Base-by-base conservation (phyloP, 2,888 invertebrate species). In the Druceiella hillmani region DNA sequence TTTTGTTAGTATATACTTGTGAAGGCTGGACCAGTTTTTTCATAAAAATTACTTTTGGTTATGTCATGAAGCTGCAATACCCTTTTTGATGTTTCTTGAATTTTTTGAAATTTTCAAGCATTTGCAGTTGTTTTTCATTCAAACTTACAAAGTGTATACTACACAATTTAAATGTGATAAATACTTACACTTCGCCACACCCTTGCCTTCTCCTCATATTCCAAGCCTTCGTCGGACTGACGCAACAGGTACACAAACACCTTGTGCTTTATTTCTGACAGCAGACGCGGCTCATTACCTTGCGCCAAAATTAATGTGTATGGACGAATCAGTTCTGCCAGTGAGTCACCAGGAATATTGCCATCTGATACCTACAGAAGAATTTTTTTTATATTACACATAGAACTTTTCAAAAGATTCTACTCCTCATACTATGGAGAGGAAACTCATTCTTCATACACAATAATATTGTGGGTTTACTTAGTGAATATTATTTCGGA, bases 141-240 rank as follows among this genome's bases (percentile, higher is more conserved):
- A 33, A 26, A 26, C 4, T 13, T 29, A 13, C 13, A 5, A 5
- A 40, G 4, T 5, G 13, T 15, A 7, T 10, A 26, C 6, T 5
- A 28, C 6, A n/a, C n/a, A n/a, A 9, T 22, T 22, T 22, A 22
- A 7, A 9, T 9, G 22, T 7, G n/a, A n/a, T n/a, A n/a, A n/a
- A n/a, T n/a, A n/a, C n/a, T n/a, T 52, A 83, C 83, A 57, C 59
- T 50, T 57, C 73, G 75, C 87, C 87, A 87, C 3, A 82, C 84
- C 17, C 71, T 54, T 37, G 82, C 81, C 55, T 67, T 81, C 29
- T 77, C 80, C 43, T 69, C 60, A 55, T 79, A 79, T 48, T 82
- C 81, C 9, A 82, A 60, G 1, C 81, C 84, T 34, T 74, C 55
- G 46, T 79, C 77, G 22, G 83, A 83, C 61, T 90, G 89, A 9